Percentiles rank a stretch among this genome's conserved stretches.
These are phyloP conservation scores for Loxodonta africana DNA, from an alignment of 2,113 vertebrate genomes.

Conservation along the genomic window DNA sequence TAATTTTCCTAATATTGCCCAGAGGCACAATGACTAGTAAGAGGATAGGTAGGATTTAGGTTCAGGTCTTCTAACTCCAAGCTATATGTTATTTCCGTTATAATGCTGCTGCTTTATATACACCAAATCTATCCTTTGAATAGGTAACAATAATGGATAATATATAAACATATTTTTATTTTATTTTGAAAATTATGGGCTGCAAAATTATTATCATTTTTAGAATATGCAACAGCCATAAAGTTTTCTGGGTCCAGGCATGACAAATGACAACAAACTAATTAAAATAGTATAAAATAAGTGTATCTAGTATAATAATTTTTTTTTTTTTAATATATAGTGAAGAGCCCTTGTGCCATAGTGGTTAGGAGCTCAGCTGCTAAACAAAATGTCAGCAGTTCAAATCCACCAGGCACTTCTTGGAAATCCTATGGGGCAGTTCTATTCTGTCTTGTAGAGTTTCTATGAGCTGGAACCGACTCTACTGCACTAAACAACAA, in stretches of 20 bases:
- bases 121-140: neutral
- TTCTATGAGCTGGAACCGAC: no score
- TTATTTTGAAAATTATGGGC: neutral
- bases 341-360: no score
- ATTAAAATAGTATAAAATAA: conserved; percentile 16
- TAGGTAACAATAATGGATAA: neutral
- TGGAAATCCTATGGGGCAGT: no score
- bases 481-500: no score
- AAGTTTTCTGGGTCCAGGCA: neutral
- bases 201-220: neutral
- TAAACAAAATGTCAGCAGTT: no score
- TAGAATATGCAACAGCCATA: neutral
- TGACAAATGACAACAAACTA: neutral
- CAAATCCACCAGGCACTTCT: no score
- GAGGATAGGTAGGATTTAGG: neutral
- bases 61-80: neutral
- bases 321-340: no score
- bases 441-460: no score
- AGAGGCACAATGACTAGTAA: neutral
- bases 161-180: neutral
- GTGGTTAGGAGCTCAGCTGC: no score
- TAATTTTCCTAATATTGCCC: neutral
- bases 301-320: no score
- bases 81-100: neutral
- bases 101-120: neutral